Base-by-base conservation (phyloP, 1,140 invertebrate species). In the Arion vulgaris region DNA sequence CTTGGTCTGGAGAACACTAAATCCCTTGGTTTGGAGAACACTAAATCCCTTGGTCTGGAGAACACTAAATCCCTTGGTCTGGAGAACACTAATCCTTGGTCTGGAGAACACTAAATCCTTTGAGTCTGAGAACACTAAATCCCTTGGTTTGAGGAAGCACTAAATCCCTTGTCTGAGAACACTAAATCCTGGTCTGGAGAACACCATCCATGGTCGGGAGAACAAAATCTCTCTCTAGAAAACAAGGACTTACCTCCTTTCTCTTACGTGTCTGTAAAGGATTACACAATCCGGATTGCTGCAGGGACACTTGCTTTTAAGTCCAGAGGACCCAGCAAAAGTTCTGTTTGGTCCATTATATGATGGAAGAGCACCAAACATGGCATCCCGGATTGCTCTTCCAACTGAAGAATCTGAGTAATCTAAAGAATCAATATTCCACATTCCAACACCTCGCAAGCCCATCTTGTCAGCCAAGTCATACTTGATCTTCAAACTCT, bases 361-460 rank as follows among this genome's bases (percentile, higher is more conserved):
- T 26, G 72, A 38, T 1, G 88, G 89, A n/a, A 91, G 72, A 23
- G 89, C 86, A 38, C 79, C 83, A 88, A 90, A 92, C 90, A 91
- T 91, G 28, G 83, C 72, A 26, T 73, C 49, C 0, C 83, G 81
- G 36, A 85, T 68, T 72, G 80, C 53, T 49, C 77, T 80, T 19
- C 76, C 86, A 38, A 84, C 79, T 13, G 83, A 34, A 57, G 86
- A 83, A 53, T 89, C 81, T 15, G 78, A 77, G 75, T 89, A 90
- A 77, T 91, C 88, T 26, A 93, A 66, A 77, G 84, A 88, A 80
- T 93, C 91, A 34, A 91, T 89, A 72, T 92, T 89, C 92, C 92
- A 93, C 87, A 93, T 92, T 2, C 93, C 92, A 51, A 93, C 90
- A 23, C 93, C 93, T n/a, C 88, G 80, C 53, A 93, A 68, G 7